phyloP scores from a whole-genome alignment of 2,113 vertebrate genomes.

The Phalacrocorax brasilianus region DNA sequence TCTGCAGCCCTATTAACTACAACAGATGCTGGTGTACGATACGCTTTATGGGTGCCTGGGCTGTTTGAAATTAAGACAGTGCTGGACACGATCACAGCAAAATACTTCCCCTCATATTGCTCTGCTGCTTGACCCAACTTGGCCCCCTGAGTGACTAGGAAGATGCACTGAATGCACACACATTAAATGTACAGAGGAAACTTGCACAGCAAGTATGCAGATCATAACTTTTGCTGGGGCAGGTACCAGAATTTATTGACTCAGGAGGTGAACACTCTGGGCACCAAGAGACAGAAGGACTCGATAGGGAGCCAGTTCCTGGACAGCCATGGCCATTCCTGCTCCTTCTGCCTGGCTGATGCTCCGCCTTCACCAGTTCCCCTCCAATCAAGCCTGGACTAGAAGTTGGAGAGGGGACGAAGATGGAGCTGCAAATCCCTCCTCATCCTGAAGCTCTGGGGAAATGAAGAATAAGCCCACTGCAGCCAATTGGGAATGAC shows the following conservation, averaged over 20 bases:
- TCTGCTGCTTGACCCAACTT: not conserved
- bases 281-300: not conserved
- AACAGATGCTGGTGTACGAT: not conserved
- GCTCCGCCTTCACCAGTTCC: not conserved
- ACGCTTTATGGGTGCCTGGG: not conserved
- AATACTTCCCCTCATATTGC: not conserved
- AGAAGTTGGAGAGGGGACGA: not conserved
- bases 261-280: not conserved
- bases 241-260: not conserved
- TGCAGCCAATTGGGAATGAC: not conserved
- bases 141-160: not conserved
- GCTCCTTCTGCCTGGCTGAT: not conserved
- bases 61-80: not conserved
- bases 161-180: not conserved
- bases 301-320: not conserved
- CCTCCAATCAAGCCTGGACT: not conserved
- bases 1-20: not conserved
- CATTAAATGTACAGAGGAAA: accelerated
- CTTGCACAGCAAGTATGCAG: not conserved
- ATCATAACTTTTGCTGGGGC: not conserved
- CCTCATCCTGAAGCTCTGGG: not conserved
- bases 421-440: not conserved
- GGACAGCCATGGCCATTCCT: accelerated
- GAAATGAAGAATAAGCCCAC: not conserved
- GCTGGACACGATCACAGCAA: not conserved